Evolutionary conservation across 2,888 invertebrate species (phyloP).

Genomic region (Temnothorax rugatulus): DNA sequence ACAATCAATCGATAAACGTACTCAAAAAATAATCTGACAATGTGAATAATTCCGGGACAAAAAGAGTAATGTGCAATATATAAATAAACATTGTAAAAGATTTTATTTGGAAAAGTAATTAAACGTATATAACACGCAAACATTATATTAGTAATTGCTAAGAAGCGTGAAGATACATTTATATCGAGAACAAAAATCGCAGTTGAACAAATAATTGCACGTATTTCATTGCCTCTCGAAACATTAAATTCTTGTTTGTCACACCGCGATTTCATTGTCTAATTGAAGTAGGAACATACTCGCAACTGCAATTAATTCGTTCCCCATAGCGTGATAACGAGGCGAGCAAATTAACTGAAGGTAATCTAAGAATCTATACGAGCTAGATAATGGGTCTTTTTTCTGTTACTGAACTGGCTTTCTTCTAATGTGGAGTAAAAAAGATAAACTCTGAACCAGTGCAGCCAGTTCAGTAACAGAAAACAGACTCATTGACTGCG

Average conservation of each 20-base stretch:
- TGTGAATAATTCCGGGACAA: not conserved
- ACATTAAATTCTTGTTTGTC: not conserved
- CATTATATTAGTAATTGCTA: not conserved
- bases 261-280: not conserved
- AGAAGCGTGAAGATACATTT: not conserved
- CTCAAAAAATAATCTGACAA: not conserved
- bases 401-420: too few relatives aligned
- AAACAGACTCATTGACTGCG: too few relatives aligned
- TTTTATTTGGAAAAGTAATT: conserved; percentile 2
- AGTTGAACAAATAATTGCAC: not conserved
- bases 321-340: not conserved
- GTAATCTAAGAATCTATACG: not conserved
- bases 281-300: not conserved
- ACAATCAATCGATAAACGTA: not conserved
- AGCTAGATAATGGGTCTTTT: not conserved
- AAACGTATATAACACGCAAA: not conserved
- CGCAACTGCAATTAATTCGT: conserved; percentile 11
- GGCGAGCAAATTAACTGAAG: not conserved
- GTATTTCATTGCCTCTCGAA: not conserved
- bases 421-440: too few relatives aligned
- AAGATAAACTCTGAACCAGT: too few relatives aligned
- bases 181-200: not conserved
- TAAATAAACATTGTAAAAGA: not conserved
- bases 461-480: too few relatives aligned
- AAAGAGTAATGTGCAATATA: not conserved